phyloP scores from a whole-genome alignment of 2,888 invertebrate species.

The Fragum sueziense region DNA sequence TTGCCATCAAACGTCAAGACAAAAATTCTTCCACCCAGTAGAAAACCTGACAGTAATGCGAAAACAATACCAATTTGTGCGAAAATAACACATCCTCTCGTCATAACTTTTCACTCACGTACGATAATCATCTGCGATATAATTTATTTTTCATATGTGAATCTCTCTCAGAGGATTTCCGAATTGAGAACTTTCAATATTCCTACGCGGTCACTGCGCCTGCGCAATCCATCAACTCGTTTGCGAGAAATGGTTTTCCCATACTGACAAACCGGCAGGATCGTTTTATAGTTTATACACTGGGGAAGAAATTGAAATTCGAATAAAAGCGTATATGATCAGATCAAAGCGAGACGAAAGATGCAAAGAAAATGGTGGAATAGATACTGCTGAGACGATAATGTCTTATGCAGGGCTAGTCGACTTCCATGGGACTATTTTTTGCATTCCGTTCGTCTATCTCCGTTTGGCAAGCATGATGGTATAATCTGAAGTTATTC shows the following conservation, averaged over 20 bases:
- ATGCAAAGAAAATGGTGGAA: slow-evolving; percentile 18
- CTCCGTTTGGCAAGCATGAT: not conserved
- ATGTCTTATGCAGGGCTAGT: not conserved
- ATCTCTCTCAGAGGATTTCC: slow-evolving; percentile 20
- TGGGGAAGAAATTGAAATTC: slow-evolving; percentile 23
- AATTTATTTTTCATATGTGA: slow-evolving; percentile 27
- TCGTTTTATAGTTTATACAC: slow-evolving; percentile 16
- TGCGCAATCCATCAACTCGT: slow-evolving; percentile 21
- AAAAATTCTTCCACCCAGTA: slow-evolving; percentile 13
- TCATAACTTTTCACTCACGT: slow-evolving; percentile 53
- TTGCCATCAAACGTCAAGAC: slow-evolving; percentile 8
- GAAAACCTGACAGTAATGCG: slow-evolving; percentile 54
- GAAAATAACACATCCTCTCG: slow-evolving; percentile 57
- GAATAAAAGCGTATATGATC: slow-evolving; percentile 16
- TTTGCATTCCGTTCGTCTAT: not conserved
- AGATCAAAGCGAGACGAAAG: slow-evolving; percentile 20
- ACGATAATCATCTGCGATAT: slow-evolving; percentile 56
- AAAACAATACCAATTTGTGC: slow-evolving; percentile 63
- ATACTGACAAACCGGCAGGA: slow-evolving; percentile 8
- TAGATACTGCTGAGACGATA: slow-evolving; percentile 8
- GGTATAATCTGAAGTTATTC: too few species aligned
- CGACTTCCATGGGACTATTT: slow-evolving; percentile 6
- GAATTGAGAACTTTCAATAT: slow-evolving; percentile 23
- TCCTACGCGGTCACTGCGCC: slow-evolving; percentile 21
- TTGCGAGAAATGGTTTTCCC: slow-evolving; percentile 10